phyloP scores from a whole-genome alignment of 2,113 vertebrate genomes.

The Tetrao urogallus region DNA sequence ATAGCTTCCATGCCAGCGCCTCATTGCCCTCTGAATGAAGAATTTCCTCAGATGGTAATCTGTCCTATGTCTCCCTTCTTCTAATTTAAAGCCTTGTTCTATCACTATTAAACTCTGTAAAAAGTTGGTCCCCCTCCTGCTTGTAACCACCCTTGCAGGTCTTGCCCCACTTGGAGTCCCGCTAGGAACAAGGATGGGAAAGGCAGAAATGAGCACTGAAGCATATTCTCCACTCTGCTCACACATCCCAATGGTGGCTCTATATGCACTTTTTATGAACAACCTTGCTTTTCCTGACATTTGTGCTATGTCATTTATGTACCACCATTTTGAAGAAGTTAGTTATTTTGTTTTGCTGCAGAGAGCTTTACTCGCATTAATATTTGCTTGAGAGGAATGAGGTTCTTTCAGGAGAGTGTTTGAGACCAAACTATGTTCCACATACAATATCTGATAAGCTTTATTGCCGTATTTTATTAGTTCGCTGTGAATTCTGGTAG shows the following conservation, averaged over 20 bases:
- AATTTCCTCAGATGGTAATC: no score
- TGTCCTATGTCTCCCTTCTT: no score
- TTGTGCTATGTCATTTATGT: background rate
- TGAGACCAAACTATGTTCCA: background rate
- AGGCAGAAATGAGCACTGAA: background rate
- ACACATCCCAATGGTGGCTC: background rate
- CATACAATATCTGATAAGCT: background rate
- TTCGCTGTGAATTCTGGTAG: constrained; percentile 4
- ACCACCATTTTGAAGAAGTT: background rate
- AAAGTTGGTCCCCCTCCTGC: no score
- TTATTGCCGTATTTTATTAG: constrained; percentile 42
- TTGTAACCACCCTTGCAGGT: background rate
- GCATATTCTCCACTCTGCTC: background rate
- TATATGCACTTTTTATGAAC: background rate
- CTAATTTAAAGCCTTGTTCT: no score
- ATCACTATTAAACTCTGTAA: no score
- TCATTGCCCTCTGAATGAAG: no score
- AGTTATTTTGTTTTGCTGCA: background rate
- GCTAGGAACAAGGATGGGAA: rapidly evolving
- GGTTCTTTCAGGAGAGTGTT: background rate
- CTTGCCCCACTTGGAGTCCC: background rate
- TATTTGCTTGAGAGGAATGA: background rate
- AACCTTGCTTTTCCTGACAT: background rate
- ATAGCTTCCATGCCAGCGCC: no score
- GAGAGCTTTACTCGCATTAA: background rate